Percentiles rank a stretch among this genome's conserved stretches.
phyloP scores from a whole-genome alignment of 2,113 vertebrate species.

The Nanorana parkeri region DNA sequence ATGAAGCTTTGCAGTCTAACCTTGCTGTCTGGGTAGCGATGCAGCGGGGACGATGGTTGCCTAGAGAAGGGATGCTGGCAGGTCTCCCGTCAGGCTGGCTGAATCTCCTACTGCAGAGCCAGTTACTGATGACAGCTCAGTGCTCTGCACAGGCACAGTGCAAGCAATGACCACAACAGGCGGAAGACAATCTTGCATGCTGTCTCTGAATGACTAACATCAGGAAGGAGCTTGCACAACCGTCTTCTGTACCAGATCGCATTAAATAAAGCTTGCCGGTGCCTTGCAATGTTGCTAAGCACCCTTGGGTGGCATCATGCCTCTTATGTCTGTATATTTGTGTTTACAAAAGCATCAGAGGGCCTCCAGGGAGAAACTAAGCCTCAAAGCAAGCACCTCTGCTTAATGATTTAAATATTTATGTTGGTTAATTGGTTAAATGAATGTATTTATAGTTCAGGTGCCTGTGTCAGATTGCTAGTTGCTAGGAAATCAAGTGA shows the following conservation, averaged over 20 bases:
- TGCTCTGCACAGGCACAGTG: neutral
- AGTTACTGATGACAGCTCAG: neutral
- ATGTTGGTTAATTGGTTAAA: too few species aligned
- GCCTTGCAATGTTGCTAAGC: too few species aligned
- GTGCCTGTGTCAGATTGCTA: too few species aligned
- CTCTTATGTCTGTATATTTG: too few species aligned
- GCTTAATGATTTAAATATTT: too few species aligned
- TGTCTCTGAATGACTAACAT: neutral
- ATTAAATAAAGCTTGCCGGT: too few species aligned
- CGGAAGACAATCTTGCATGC: neutral
- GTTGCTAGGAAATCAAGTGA: too few species aligned
- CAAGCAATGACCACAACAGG: conserved; percentile 1
- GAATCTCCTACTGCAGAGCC: neutral
- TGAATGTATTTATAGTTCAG: too few species aligned
- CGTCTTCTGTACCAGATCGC: neutral
- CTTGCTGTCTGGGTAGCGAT: conserved; percentile 7
- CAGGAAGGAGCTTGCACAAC: neutral
- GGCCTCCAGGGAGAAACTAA: too few species aligned
- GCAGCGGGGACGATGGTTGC: conserved; percentile 15
- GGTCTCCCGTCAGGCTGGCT: neutral
- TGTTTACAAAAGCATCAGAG: too few species aligned
- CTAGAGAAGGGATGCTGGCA: neutral
- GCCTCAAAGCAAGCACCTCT: too few species aligned
- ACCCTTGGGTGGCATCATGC: too few species aligned
- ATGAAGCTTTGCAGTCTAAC: neutral